Percentiles rank a stretch among this genome's conserved stretches.
Conservation (phyloP, 2,888 invertebrate genomes). For the Tridacna crocea region DNA sequence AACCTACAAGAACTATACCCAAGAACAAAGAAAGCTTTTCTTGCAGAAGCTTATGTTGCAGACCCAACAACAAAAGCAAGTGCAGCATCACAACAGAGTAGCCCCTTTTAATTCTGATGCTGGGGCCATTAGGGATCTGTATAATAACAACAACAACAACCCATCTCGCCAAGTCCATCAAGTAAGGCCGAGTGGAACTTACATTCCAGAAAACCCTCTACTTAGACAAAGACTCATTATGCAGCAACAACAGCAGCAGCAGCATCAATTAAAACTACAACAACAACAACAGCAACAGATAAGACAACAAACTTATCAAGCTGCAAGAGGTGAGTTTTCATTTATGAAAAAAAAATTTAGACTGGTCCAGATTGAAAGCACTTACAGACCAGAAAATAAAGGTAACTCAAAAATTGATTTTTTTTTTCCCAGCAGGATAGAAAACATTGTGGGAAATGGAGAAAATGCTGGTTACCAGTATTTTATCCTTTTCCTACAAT, state of each 20-base stretch:
- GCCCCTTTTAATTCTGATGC: constrained; percentile 34
- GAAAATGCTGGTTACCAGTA: no score
- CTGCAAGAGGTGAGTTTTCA: not conserved
- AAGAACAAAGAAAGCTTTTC: constrained; percentile 46
- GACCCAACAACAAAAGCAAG: constrained; percentile 29
- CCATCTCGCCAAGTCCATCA: constrained; percentile 17
- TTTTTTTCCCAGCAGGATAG: no score
- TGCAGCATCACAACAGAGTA: constrained; percentile 52
- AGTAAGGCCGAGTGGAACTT: constrained; percentile 23
- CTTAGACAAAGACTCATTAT: not conserved
- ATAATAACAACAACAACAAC: not conserved
- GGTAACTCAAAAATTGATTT: no score
- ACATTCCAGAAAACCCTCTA: constrained; percentile 10
- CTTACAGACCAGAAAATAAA: no score
- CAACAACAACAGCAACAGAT: constrained; percentile 6
- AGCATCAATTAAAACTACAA: not conserved
- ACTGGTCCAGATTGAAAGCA: not conserved
- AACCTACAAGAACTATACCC: constrained; percentile 38
- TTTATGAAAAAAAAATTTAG: not conserved
- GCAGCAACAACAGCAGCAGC: constrained; percentile 23
- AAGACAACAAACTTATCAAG: not conserved
- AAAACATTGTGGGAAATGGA: no score
- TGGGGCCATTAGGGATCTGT: constrained; percentile 48
- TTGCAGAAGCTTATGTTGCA: constrained; percentile 40
- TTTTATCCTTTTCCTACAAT: no score